Conservation (phyloP, 2,113 vertebrate genomes). For the Etheostoma spectabile region DNA sequence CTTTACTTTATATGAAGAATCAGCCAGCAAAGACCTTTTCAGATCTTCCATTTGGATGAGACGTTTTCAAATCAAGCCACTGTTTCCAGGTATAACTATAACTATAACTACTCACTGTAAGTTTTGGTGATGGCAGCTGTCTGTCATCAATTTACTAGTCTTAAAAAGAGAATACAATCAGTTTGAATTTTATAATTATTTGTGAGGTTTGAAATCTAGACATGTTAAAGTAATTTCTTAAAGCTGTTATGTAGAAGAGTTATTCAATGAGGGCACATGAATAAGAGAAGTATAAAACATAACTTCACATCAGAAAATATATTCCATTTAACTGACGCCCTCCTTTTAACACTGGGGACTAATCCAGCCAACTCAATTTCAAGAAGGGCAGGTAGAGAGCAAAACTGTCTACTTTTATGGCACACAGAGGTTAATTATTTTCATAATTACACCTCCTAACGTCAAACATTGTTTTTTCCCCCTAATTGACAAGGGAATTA, state of each 20-base stretch:
- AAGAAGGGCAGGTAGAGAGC: conserved; percentile 48
- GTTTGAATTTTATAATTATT: conserved; percentile 19
- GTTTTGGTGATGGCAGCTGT: conserved; percentile 19
- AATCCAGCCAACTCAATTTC: conserved; percentile 46
- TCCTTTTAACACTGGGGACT: conserved; percentile 33
- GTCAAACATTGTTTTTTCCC: conserved; percentile 81
- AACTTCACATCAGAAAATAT: conserved; percentile 42
- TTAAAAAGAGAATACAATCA: background rate
- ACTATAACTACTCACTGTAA: background rate
- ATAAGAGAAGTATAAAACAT: conserved; percentile 44
- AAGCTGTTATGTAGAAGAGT: no score
- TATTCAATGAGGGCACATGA: conserved; percentile 53
- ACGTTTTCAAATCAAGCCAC: conserved; percentile 11
- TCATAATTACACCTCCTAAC: conserved; percentile 77
- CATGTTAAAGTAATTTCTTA: conserved; percentile 30
- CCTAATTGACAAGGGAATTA: conserved; percentile 79
- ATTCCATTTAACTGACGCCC: no score
- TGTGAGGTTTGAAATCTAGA: conserved; percentile 34
- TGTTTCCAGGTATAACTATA: background rate
- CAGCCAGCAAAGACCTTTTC: conserved; percentile 35
- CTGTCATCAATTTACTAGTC: conserved; percentile 10
- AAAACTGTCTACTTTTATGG: conserved; percentile 65
- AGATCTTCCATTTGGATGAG: conserved; percentile 55
- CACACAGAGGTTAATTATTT: conserved; percentile 78
- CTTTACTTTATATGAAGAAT: conserved; percentile 68